Evolutionary conservation across 2,113 vertebrate genomes (phyloP), one percentile per base, ranked within the genome.

Genomic region (Percopsis transmontana): DNA sequence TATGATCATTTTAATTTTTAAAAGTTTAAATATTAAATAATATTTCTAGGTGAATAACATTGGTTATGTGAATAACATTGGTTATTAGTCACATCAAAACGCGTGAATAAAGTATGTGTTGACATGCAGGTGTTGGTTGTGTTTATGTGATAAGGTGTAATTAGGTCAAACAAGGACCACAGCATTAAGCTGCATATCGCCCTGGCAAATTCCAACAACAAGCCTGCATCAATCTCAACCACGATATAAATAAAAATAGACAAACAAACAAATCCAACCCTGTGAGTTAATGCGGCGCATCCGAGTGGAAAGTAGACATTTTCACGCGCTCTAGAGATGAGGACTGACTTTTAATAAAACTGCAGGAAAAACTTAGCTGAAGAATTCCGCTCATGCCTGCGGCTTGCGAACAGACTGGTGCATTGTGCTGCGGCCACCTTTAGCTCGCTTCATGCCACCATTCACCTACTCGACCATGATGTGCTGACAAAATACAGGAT

Each of bases 301-400:
- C 96, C 96, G 95, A 92, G 95, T 95, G 95, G 95, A 97, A 97
- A 97, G 95, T 94, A 94, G 94, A 96, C 95, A 93, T 96, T 98
- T 97, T 96, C 95, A 98, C 95, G 94, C 94, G 92, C 85, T 88
- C 93, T 95, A 94, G 94, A 95, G 94, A 96, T 91, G 94, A 95
- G 92, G 92, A 96, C 92, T 93, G 94, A 96, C 94, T 97, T 95
- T 95, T 96, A 96, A 96, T 95, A 96, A 94, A 95, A 93, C 89
- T 93, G 92, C 90, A 91, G 89, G 90, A 90, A 93, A 95, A 93
- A 94, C 91, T 92, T 92, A 83, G 88, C 87, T 90, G 82, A 74
- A 62, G 5, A 33, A 33, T 33, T 33, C 27, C 5, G 27, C 8
- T 33, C 27, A 33, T 4, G 42, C 14, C 42, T 16, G 14, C 42